Evolutionary conservation across 1,140 invertebrate genomes (phyloP), one percentile per base, ranked within the genome.

Genomic region (Pogonomyrmex californicus): DNA sequence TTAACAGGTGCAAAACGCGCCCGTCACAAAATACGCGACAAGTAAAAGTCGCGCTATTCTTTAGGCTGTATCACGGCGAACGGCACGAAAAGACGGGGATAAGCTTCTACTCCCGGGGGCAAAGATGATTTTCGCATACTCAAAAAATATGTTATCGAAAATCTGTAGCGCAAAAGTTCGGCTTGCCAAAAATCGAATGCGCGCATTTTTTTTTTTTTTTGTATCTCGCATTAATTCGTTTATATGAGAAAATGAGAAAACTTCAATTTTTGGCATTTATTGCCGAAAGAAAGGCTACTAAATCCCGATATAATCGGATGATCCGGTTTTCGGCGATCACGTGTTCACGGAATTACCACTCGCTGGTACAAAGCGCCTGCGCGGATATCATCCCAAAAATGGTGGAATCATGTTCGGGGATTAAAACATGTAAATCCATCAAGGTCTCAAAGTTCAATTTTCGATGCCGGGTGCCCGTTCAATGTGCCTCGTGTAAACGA

Each of bases 341-440:
- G 68, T 49, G 79, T 81, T 79, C 76, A 58, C 33, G 60, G 44
- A 41, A 70, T 79, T 51, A 60, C n/a, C 30, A 58, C 51, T 33
- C 51, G 36, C 17, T 33, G 60, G 12, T 23, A 49, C 62, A 49
- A 75, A 82, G 51, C 79, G 79, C 54, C 30, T 62, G 68, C 56
- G 54, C 54, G 12, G 30, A 60, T 75, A 60, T 60, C 79, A 60
- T 49, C 68, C 30, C 30, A 36, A 83, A 83, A 83, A 83, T 82
- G 66, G 33, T 75, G 41, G 44, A 83, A 73, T 17, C 66, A 68
- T 82, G 79, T 75, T 41, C 54, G 41, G 12, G 79, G 68, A 83
- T 83, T 75, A 75, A 60, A 83, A 60, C 79, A 62, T 83, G 79
- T 75, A 83, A 83, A 83, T 83, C 79, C 41, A 83, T 83, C 68